Evolutionary conservation across 2,888 invertebrate species (phyloP), one percentile per base, ranked within the genome.

Genomic region (Lithophane socia): DNA sequence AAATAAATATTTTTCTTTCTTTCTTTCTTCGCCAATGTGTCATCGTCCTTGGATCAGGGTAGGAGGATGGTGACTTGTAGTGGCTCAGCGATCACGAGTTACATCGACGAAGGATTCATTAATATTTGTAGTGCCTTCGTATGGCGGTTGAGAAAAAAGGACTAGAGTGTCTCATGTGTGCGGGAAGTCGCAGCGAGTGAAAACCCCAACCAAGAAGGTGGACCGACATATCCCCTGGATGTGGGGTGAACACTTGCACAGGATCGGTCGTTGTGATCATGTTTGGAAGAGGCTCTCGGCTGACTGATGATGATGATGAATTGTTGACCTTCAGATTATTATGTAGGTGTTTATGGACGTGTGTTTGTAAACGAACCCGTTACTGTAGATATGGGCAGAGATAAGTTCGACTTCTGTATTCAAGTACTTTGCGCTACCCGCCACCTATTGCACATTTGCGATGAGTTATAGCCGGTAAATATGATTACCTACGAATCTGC

Each of bases 401-500:
- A 49, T 24, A 24, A 72, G n/a, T 80, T 60, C 24, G 12, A 73
- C 54, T 77, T 73, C 80, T 73, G 61, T 12, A 44, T 8, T 13
- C 2, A 37, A 29, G 8, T 37, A 2, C 52, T 61, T 24, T 3
- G 54, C 18, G 47, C 12, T 29, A 56, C 3, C n/a, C 9, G 44
- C 12, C 44, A 58, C 7, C 16, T 37, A 44, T 49, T 64, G 42
- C 78, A 64, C 75, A 58, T 82, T 75, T 21, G 7, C 16, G 58
- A 52, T 76, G 58, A 76, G 58, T 82, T 64, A 58, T 65, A 47
- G 56, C 49, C 58, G 18, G 29, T 58, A 52, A 75, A 58, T 75
- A 58, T 65, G n/a, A 58, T 52, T 65, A 76, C 65, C 58, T 58
- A 37, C 10, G 52, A 58, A 60, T 52, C 16, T 18, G 21, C 52